Conservation (phyloP, 2,888 invertebrate genomes). For the Carpatolechia fugitivella region DNA sequence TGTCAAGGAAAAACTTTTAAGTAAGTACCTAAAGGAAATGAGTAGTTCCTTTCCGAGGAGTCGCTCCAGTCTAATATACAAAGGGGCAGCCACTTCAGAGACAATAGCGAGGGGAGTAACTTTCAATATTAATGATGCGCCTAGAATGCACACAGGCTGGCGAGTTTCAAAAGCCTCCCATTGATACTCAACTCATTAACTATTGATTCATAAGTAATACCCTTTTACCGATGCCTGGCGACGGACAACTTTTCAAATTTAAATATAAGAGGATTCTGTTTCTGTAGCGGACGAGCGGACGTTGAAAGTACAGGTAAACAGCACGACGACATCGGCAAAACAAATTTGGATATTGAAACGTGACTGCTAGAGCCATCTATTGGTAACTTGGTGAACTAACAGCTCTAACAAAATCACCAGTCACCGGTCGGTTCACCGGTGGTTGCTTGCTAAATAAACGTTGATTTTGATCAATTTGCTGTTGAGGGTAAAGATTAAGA, state of each 20-base stretch:
- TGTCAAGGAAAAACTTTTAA: slow-evolving; percentile 55
- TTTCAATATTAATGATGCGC: slow-evolving; percentile 77
- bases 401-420: neutral
- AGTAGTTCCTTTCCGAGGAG: slow-evolving; percentile 62
- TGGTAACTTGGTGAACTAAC: slow-evolving; percentile 9
- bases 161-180: slow-evolving; percentile 68
- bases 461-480: no score
- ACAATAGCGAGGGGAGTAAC: slow-evolving; percentile 67
- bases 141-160: slow-evolving; percentile 68
- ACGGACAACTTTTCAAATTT: slow-evolving; percentile 70
- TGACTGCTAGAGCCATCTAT: slow-evolving; percentile 17
- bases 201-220: slow-evolving; percentile 79
- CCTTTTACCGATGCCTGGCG: slow-evolving; percentile 48
- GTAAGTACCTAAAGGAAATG: slow-evolving; percentile 53
- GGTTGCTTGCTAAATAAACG: no score
- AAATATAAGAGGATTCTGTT: slow-evolving; percentile 58
- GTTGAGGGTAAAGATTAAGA: no score
- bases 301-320: neutral
- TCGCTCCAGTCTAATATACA: slow-evolving; percentile 59
- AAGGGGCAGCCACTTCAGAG: slow-evolving; percentile 65
- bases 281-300: slow-evolving; percentile 28
- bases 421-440: no score
- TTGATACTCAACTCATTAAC: slow-evolving; percentile 78
- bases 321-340: neutral
- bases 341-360: neutral